Conservation (phyloP, 2,113 vertebrate genomes). For the Pluvianellus socialis region DNA sequence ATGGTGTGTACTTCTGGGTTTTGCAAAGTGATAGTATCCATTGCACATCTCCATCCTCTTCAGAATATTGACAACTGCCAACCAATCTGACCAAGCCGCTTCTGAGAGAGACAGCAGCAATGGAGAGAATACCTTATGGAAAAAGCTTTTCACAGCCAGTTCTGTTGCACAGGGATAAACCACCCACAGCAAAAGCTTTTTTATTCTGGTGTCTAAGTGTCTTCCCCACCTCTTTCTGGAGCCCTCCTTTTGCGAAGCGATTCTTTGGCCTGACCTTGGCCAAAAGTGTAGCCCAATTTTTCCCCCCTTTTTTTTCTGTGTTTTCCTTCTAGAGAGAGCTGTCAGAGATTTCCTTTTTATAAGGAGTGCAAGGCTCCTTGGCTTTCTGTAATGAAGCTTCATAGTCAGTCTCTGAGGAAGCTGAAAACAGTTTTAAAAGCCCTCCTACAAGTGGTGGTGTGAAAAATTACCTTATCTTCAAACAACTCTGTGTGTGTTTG, state of each 20-base stretch:
- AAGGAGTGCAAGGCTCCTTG: neutral
- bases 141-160: neutral
- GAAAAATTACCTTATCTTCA: neutral
- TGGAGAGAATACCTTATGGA: neutral
- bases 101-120: neutral
- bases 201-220: neutral
- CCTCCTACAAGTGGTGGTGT: neutral
- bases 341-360: neutral
- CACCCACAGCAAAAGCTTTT: neutral
- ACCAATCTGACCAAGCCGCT: accelerated
- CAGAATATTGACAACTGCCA: neutral
- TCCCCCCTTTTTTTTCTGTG: accelerated
- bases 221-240: neutral
- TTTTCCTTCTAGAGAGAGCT: neutral
- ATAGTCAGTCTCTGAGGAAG: neutral
- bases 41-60: accelerated
- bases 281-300: neutral
- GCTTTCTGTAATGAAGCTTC: neutral
- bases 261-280: neutral
- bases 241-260: neutral
- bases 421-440: neutral
- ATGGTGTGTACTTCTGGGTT: neutral
- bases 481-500: neutral
- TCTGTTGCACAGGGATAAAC: neutral
- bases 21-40: neutral